Percentiles rank a stretch among this genome's conserved stretches.
These are phyloP conservation scores for Platynereis dumerilii DNA, from an alignment of 2,888 invertebrate genomes.

Conservation along the genomic window DNA sequence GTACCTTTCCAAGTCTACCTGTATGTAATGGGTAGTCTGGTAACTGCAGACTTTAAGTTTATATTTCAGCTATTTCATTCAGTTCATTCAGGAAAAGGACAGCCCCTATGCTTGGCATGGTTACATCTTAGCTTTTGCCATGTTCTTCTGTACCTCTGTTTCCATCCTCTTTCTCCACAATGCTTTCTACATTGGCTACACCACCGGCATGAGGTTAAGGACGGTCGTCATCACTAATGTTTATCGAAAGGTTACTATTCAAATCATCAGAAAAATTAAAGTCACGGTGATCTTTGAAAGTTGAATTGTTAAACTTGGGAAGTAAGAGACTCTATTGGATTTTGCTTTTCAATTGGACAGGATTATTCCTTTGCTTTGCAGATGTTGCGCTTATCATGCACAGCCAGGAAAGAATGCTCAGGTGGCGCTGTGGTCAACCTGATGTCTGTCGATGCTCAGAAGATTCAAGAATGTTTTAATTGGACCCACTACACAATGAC, in stretches of 20 bases:
- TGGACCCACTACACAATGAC: neutral
- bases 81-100: neutral
- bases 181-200: neutral
- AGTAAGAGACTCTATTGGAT: neutral
- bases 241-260: neutral
- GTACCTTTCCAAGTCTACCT: too few relatives aligned
- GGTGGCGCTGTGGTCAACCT: neutral
- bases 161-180: neutral
- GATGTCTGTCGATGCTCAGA: slow-evolving; percentile 7
- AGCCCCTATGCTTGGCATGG: slow-evolving; percentile 1
- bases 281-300: too few relatives aligned
- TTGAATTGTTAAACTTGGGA: too few relatives aligned
- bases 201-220: neutral
- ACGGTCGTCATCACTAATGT: slow-evolving; percentile 4
- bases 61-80: neutral
- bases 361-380: neutral
- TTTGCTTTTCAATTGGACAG: neutral
- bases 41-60: too few relatives aligned
- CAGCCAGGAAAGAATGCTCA: neutral
- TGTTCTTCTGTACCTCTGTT: neutral
- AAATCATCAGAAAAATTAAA: neutral
- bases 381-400: neutral
- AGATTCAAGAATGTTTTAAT: slow-evolving; percentile 3
- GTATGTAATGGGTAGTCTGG: too few relatives aligned
- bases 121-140: neutral